Evolutionary conservation across 2,113 vertebrate genomes (phyloP).

Genomic region (Oncorhynchus gorbuscha): DNA sequence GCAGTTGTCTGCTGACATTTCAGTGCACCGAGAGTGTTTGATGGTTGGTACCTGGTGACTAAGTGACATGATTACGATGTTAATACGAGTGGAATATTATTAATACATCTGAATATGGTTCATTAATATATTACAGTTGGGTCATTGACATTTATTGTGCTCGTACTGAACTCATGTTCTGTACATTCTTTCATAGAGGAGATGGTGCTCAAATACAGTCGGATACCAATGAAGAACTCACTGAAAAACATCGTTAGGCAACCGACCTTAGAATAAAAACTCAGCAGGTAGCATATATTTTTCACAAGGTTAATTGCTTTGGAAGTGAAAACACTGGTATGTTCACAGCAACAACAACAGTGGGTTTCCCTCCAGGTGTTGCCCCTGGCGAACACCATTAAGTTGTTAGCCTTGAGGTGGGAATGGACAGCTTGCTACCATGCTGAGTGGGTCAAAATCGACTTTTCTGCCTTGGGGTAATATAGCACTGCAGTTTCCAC

Average conservation of each 20-base stretch:
- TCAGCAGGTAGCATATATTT: neutral
- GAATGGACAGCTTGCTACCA: neutral
- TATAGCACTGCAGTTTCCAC: neutral
- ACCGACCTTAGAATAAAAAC: too few species aligned
- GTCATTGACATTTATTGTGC: too few species aligned
- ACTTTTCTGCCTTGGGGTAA: neutral
- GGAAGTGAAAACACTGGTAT: neutral
- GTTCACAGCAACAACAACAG: neutral
- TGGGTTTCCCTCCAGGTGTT: neutral
- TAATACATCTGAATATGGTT: too few species aligned
- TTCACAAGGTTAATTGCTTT: conserved; percentile 1
- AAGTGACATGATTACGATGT: neutral
- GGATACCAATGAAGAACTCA: too few species aligned
- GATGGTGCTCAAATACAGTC: too few species aligned
- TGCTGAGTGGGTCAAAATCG: neutral
- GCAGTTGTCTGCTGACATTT: too few species aligned
- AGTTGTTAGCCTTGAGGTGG: neutral
- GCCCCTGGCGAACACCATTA: neutral
- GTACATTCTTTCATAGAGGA: neutral
- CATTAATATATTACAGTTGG: too few species aligned
- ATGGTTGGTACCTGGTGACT: neutral
- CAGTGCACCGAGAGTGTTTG: neutral
- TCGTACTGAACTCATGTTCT: neutral
- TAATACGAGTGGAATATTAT: too few species aligned
- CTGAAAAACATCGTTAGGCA: too few species aligned